Evolutionary conservation across 2,888 invertebrate species (phyloP), one percentile per base, ranked within the genome.

Genomic region (Aphidoletes aphidimyza): DNA sequence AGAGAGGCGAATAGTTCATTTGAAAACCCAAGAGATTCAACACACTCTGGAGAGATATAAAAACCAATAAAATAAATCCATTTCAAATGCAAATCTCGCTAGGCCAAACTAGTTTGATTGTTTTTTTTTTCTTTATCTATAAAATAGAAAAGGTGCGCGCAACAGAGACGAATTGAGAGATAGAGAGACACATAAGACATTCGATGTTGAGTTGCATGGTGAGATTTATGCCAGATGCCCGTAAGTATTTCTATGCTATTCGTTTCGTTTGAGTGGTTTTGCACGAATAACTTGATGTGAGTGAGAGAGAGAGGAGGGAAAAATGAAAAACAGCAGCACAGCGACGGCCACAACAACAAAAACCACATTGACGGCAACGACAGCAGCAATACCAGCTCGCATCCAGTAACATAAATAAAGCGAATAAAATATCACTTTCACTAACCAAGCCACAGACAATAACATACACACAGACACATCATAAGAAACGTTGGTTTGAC

Each of bases 231-330:
- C 81, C 81, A 81, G 37, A 81, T 81, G 81, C 81, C 22, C 37
- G 37, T 37, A 81, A 37, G 81, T 81, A 81, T 81, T 81, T 81
- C 81, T 81, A 81, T 81, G 81, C 81, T 81, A 81, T 81, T 81
- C 81, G 81, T 81, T 81, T 81, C 81, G 81, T 37, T 81, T 81
- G 81, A 81, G n/a, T 81, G 81, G 37, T n/a, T 81, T 81, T 81
- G 81, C 22, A 37, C 81, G 81, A 81, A 81, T 37, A 81, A 37
- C 81, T 37, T 39, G 37, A 81, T n/a, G n/a, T n/a, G n/a, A n/a
- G n/a, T n/a, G n/a, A n/a, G n/a, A n/a, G n/a, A n/a, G n/a, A n/a
- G n/a, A n/a, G n/a, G n/a, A n/a, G n/a, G n/a, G 81, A 37, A 81
- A 81, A 81, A 81, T 81, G 81, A 81, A 81, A 36, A 81, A 81